Conservation (phyloP, 2,797 vertebrate species). For the Pseudochirops cupreus region DNA sequence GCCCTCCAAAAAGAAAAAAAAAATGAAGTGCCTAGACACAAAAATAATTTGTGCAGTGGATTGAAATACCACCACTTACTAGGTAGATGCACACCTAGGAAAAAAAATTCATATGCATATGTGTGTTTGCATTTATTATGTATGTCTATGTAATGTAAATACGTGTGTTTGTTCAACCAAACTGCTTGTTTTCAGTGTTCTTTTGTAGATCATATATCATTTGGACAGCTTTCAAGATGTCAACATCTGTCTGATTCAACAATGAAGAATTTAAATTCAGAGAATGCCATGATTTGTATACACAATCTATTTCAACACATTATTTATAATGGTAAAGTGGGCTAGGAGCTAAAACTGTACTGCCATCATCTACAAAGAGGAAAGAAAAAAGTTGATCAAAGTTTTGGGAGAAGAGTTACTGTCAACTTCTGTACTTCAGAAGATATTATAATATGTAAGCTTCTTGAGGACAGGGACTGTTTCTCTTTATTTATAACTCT, state of each 20-base stretch:
- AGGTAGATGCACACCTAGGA: background rate
- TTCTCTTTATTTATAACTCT: background rate
- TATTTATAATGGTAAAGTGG: conserved; percentile 5
- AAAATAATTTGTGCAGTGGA: background rate
- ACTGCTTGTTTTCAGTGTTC: conserved; percentile 14
- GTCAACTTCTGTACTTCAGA: background rate
- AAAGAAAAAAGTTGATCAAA: conserved; percentile 2
- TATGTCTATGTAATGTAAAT: background rate
- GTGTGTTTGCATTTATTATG: background rate
- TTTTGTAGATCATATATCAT: conserved; percentile 4
- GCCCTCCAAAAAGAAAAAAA: too few relatives aligned
- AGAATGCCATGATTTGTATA: conserved; percentile 5
- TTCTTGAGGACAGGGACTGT: background rate
- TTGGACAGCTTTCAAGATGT: background rate
- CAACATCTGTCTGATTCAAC: background rate
- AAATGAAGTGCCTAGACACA: background rate
- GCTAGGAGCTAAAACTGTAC: conserved; percentile 1
- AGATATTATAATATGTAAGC: background rate
- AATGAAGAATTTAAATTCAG: conserved; percentile 4
- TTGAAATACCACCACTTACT: conserved; percentile 13
- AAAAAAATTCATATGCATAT: background rate
- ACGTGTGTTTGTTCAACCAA: background rate
- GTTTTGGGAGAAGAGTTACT: conserved; percentile 39
- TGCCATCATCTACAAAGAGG: conserved; percentile 33
- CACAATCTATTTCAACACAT: background rate